Evolutionary conservation across 2,888 invertebrate genomes (phyloP).

Genomic region (Lithophane socia): DNA sequence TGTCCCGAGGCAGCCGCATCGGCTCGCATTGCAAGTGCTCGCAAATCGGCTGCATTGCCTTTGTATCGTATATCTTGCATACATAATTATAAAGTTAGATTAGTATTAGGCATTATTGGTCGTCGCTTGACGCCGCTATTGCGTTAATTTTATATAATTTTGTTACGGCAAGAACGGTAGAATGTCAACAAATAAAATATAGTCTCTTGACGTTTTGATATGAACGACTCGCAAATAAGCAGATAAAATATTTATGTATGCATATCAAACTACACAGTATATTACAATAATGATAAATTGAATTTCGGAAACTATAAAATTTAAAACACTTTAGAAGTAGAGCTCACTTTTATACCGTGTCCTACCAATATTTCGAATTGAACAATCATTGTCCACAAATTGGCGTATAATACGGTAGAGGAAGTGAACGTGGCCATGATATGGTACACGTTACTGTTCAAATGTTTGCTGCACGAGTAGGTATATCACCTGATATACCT

Average conservation of each 20-base stretch:
- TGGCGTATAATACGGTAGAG: slow-evolving; percentile 59
- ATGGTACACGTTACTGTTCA: slow-evolving; percentile 38
- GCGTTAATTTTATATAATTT: slow-evolving; percentile 71
- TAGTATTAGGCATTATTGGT: slow-evolving; percentile 65
- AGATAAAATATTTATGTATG: slow-evolving; percentile 10
- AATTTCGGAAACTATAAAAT: slow-evolving; percentile 6
- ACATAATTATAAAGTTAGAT: slow-evolving; percentile 70
- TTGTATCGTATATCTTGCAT: slow-evolving; percentile 58
- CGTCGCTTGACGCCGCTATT: slow-evolving; percentile 55
- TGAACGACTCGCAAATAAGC: slow-evolving; percentile 11
- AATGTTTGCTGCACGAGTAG: slow-evolving; percentile 32
- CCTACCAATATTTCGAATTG: not conserved
- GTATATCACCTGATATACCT: not conserved
- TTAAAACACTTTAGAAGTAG: not conserved
- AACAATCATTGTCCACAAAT: slow-evolving; percentile 37
- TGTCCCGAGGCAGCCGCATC: slow-evolving; percentile 53
- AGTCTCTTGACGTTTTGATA: slow-evolving; percentile 22
- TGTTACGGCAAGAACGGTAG: slow-evolving; percentile 55
- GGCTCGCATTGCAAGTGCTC: slow-evolving; percentile 31
- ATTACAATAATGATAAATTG: slow-evolving; percentile 22
- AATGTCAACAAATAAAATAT: slow-evolving; percentile 55
- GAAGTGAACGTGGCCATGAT: slow-evolving; percentile 79
- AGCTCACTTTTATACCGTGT: too few species aligned
- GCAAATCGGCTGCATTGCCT: slow-evolving; percentile 47
- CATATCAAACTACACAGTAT: not conserved